Evolutionary conservation across 2,797 vertebrate species (phyloP), one percentile per base, ranked within the genome.

Genomic region (Octomys mimax): DNA sequence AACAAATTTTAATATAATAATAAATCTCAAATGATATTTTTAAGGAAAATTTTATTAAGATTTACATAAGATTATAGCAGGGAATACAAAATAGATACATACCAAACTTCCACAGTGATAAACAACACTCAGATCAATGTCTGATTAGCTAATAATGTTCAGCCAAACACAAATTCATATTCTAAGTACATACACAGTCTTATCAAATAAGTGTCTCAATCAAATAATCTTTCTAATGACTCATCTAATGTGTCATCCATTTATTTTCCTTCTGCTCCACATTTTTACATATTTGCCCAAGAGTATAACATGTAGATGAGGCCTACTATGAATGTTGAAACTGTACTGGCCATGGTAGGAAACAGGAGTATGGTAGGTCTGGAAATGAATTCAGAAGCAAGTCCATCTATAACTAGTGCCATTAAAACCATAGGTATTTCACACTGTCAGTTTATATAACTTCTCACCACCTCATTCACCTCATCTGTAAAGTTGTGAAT

Each of bases 31-130:
- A 95, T 68, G 12, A n/a, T 66, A 90, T 24, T 59, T 93, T 78
- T 88, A 36, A 94, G 39, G 61, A 91, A 92, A 96, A 94, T 68
- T 33, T 82, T 78, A 89, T 12, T 92, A 94, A 92, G 33, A 90
- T 64, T 28, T 31, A 39, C 36, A 13, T 57, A 62, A 90, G 73
- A 91, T 52, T 75, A 78, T 14, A 54, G 19, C 46, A 52, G 7
- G 36, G 93, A 90, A 90, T 81, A 19, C n/a, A 87, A 77, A 82
- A 26, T 14, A 95, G 6, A 81, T 19, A 52, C 12, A 39, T 5
- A 64, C 61, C 64, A 90, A 80, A 79, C 8, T 26, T 10, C n/a
- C 66, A 68, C 4, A 54, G 59, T 9, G 7, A 31, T 62, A 57
- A 66, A 68, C 68, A 89, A 66, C 18, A 82, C 42, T 85, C 59